Base-by-base conservation (phyloP, 2,888 invertebrate species). In the Perithous albicinctus region DNA sequence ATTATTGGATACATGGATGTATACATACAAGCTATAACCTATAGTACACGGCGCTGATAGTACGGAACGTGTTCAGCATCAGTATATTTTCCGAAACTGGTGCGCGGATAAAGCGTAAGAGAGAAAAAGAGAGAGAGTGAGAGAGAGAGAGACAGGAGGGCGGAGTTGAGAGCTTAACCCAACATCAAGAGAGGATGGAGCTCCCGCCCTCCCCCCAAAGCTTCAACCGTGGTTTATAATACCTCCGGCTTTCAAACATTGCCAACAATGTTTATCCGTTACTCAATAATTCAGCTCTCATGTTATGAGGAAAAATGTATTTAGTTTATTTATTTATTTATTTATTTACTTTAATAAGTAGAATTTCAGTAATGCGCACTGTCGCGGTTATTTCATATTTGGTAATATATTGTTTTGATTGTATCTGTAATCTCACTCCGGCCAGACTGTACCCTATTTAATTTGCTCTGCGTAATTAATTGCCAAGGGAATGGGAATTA, bases 191-290 rank as follows among this genome's bases (percentile, higher is more conserved):
- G 43, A 61, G 75, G 66, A 64, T 23, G 48, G 54, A 74, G 72
- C 75, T 72, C 66, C 78, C 56, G 46, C 73, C 73, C 69, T 61
- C 78, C 56, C 54, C 73, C 73, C 69, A 29, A 35, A 64, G 48
- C 41, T 56, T 43, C 35, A 59, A 63, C 74, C 75, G n/a, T 8
- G 78, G 69, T 81, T 82, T 78, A 78, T 82, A 82, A 32, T 59
- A 32, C 32, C 29, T 82, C 78, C 81, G 78, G 78, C 46, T 75
- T 75, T 82, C 81, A 66, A 82, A 82, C 78, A 82, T 82, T 70
- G 66, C 78, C 74, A 59, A 78, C 81, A 78, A 75, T 78, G 78
- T 82, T 82, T 78, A 82, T 78, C 78, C 63, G 48, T 59, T 78
- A 66, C 59, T 69, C 81, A 74, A 78, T 82, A 78, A 82, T 82